Evolutionary conservation across 2,888 invertebrate species (phyloP), one percentile per base, ranked within the genome.

Genomic region (Pandemis heparana): DNA sequence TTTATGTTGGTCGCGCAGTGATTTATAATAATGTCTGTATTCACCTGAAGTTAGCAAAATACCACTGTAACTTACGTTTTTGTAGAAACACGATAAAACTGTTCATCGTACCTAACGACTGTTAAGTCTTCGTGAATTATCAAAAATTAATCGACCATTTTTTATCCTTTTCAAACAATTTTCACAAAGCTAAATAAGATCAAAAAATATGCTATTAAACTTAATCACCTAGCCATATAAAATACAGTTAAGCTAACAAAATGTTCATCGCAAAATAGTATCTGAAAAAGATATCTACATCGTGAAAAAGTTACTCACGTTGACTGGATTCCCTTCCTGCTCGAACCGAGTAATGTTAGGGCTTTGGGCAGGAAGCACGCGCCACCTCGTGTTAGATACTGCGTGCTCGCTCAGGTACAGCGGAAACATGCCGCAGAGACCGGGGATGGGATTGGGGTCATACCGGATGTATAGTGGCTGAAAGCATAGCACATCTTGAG

Each of bases 1-100:
- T 94, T 94, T 53, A 83, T 78, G 81, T 94, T 94, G 51, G 94
- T 93, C 41, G 92, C 86, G 77, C 93, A 94, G 80, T 94, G 94
- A 79, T 94, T 94, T 78, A 94, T 83, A 63, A 94, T 78, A 53
- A 94, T 77, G 77, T 94, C 92, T 77, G 86, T 86, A 77, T 94
- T 94, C 56, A 92, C 90, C 94, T 94, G 85, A 71, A 87, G 80
- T 77, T 81, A 77, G 7, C 39, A 4, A 51, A 39, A 53, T 43
- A 12, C 14, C 12, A 16, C 14, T 43, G 5, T 46, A 23, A 51
- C 6, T 65, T 32, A 32, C 3, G 38, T 41, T 16, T 10, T 18
- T 16, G n/a, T n/a, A n/a, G 0, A n/a, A n/a, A n/a, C n/a, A 51
- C n/a, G n/a, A 51, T 32, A 32, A 32, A 32, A 32, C 23, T 32